Evolutionary conservation across 2,797 vertebrate genomes (phyloP).

Genomic region (Cyclopterus lumpus): DNA sequence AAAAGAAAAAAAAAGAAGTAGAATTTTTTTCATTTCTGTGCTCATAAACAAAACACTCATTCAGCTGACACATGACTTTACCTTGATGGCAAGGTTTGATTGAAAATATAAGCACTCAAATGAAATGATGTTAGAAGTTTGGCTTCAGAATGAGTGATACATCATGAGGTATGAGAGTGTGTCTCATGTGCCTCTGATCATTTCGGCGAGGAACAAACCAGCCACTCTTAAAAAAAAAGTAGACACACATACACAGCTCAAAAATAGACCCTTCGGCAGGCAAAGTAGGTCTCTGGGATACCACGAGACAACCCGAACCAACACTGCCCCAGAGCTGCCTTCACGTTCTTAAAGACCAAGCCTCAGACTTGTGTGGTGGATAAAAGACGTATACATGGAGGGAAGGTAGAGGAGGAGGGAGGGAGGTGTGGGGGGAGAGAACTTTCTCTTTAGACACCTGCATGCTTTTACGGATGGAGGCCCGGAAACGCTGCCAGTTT

Average conservation of each 20-base stretch:
- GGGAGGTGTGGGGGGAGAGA: not conserved
- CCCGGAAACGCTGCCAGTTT: slow-evolving; percentile 16
- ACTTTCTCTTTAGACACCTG: slow-evolving; percentile 48
- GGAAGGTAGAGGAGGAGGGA: not conserved
- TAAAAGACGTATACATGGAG: not conserved
- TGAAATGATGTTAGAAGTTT: slow-evolving; percentile 45
- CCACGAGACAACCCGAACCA: slow-evolving; percentile 68
- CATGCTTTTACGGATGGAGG: slow-evolving; percentile 16
- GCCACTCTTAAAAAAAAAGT: slow-evolving; percentile 56
- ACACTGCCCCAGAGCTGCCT: slow-evolving; percentile 45
- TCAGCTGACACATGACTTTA: slow-evolving; percentile 29
- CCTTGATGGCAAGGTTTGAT: slow-evolving; percentile 37
- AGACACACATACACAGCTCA: slow-evolving; percentile 46
- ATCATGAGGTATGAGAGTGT: slow-evolving; percentile 22
- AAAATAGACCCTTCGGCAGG: slow-evolving; percentile 69
- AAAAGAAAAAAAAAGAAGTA: not conserved
- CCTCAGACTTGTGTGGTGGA: slow-evolving; percentile 17
- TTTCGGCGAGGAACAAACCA: slow-evolving; percentile 58
- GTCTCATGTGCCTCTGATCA: slow-evolving; percentile 38
- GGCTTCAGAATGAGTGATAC: slow-evolving; percentile 12
- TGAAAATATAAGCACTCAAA: slow-evolving; percentile 39
- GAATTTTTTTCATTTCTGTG: slow-evolving; percentile 34
- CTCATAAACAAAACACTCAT: slow-evolving; percentile 41
- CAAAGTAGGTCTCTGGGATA: slow-evolving; percentile 60
- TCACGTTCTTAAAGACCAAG: slow-evolving; percentile 31